These are phyloP conservation scores for Cynocephalus volans DNA, from an alignment of 2,113 vertebrate genomes.

Conservation along the genomic window DNA sequence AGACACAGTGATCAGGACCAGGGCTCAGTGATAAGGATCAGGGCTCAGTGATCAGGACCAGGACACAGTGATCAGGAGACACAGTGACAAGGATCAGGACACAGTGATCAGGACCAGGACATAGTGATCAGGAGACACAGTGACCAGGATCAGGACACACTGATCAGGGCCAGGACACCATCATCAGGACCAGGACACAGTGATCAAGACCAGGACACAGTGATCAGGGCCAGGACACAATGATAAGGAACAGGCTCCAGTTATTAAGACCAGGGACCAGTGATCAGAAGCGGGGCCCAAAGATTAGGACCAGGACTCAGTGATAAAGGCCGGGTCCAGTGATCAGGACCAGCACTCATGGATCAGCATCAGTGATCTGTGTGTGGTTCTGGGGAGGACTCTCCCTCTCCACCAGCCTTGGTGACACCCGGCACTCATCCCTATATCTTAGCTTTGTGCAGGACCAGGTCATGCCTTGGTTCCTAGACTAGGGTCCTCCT, in stretches of 20 bases:
- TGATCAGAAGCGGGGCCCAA: fast-evolving
- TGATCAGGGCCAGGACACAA: fast-evolving
- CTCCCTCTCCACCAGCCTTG: fast-evolving
- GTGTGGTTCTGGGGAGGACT: neutral
- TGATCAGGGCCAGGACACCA: neutral
- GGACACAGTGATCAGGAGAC: too few species aligned
- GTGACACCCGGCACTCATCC: neutral
- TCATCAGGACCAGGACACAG: fast-evolving
- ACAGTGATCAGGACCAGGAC: neutral
- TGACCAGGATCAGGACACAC: too few species aligned
- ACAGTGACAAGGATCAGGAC: too few species aligned
- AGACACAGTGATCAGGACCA: too few species aligned
- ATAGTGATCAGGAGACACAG: too few species aligned
- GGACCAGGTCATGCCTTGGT: neutral
- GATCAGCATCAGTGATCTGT: fast-evolving
- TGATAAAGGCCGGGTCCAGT: fast-evolving
- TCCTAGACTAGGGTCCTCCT: fast-evolving
- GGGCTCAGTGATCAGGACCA: too few species aligned
- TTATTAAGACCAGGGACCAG: fast-evolving
- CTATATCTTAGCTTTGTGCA: too few species aligned
- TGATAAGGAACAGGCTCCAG: fast-evolving
- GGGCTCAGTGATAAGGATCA: too few species aligned
- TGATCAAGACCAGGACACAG: fast-evolving
- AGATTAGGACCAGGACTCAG: neutral
- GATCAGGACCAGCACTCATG: fast-evolving